Conservation (phyloP, 2,797 vertebrate genomes). For the Brachyalestes nurse region DNA sequence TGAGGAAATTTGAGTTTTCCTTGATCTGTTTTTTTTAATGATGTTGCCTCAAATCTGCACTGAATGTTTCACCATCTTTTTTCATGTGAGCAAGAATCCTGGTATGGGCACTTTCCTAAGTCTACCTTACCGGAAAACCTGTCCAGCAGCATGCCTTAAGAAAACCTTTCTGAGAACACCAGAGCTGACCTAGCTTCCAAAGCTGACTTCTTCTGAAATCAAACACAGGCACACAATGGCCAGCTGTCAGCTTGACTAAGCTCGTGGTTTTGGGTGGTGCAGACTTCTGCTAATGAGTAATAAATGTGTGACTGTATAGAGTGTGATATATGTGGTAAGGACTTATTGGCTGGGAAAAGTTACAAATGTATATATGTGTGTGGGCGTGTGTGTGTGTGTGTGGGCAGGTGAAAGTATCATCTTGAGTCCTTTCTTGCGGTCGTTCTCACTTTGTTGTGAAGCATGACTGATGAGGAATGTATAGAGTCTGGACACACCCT, state of each 20-base stretch:
- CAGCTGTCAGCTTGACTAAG: conserved; percentile 43
- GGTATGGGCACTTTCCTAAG: background rate
- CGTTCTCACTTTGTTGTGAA: conserved; percentile 64
- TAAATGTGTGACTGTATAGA: conserved; percentile 11
- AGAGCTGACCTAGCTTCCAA: background rate
- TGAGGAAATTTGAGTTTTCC: background rate
- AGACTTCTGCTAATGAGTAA: conserved; percentile 41
- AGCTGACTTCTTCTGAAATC: conserved; percentile 17
- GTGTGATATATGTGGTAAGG: conserved; percentile 20
- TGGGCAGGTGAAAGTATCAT: background rate
- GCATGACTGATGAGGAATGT: conserved; percentile 76
- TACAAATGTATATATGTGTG: background rate
- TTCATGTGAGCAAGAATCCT: background rate
- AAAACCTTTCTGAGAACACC: background rate
- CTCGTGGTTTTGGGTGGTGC: conserved; percentile 30
- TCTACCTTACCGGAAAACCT: conserved; percentile 15
- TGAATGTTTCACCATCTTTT: background rate
- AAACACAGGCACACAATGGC: background rate
- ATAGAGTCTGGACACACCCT: conserved; percentile 67
- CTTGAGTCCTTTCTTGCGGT: conserved; percentile 48
- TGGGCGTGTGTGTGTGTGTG: background rate
- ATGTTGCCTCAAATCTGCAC: background rate
- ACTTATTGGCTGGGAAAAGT: background rate
- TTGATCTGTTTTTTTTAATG: background rate
- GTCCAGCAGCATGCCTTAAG: conserved; percentile 34